Conservation (phyloP, 2,797 vertebrate species). For the Periparus ater region DNA sequence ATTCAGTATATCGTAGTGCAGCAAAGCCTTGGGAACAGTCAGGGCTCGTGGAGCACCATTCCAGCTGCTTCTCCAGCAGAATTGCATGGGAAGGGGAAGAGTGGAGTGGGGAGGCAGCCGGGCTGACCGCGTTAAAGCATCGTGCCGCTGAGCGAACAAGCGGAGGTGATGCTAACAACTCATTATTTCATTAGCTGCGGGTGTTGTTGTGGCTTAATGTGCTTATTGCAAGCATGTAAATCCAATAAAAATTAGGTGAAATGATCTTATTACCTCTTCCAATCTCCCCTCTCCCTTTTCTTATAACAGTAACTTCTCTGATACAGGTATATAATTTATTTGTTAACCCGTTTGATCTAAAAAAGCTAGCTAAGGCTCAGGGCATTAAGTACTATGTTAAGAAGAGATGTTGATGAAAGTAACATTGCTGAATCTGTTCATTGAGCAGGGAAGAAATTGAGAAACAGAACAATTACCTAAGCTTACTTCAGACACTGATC, state of each 20-base stretch:
- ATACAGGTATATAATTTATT: background rate
- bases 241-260: background rate
- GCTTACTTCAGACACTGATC: background rate
- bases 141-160: background rate
- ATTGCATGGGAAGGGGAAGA: too few relatives aligned
- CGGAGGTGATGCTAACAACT: background rate
- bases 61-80: background rate
- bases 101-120: too few relatives aligned
- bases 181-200: background rate
- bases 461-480: background rate
- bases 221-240: background rate
- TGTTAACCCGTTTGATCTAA: background rate
- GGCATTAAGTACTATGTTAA: background rate
- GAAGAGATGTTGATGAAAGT: background rate
- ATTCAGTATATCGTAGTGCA: background rate
- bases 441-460: background rate
- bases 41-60: accelerated
- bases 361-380: background rate
- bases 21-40: background rate
- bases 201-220: background rate
- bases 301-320: background rate
- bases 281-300: background rate
- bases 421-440: background rate
- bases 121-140: background rate
- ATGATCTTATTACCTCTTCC: background rate